These are phyloP conservation scores for Phoxinus phoxinus DNA, from an alignment of 2,113 vertebrate species.

Conservation along the genomic window DNA sequence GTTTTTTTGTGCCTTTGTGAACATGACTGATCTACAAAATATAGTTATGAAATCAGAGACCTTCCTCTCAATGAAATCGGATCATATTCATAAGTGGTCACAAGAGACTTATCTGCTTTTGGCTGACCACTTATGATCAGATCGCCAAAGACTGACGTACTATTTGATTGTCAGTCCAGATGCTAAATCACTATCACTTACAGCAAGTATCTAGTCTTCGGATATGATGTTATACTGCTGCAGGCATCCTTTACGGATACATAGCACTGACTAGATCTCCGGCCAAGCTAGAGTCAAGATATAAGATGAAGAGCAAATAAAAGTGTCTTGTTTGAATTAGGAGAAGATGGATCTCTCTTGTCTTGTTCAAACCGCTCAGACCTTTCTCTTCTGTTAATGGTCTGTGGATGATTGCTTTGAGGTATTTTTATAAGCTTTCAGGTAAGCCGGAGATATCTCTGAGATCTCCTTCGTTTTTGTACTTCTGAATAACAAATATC, in stretches of 20 bases:
- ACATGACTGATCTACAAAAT: background rate
- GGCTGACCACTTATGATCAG: constrained; percentile 1
- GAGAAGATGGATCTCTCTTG: constrained; percentile 35
- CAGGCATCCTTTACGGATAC: constrained; percentile 20
- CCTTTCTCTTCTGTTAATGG: constrained; percentile 28
- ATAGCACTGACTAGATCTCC: background rate
- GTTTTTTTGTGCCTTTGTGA: no score
- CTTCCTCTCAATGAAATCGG: background rate
- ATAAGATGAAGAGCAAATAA: constrained; percentile 26
- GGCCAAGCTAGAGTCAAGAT: constrained; percentile 14
- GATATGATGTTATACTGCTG: background rate
- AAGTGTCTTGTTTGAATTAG: constrained; percentile 26
- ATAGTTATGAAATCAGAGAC: constrained; percentile 3
- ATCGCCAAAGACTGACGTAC: background rate
- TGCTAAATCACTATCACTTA: background rate
- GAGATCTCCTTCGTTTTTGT: background rate
- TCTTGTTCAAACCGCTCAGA: constrained; percentile 26
- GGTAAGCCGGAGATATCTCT: constrained; percentile 38
- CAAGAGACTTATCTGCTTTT: background rate
- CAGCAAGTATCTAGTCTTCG: background rate
- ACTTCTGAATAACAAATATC: constrained; percentile 23
- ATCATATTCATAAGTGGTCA: background rate
- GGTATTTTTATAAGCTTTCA: constrained; percentile 18
- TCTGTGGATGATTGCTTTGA: constrained; percentile 26
- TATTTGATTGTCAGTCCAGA: background rate